Base-by-base conservation (phyloP, 2,113 vertebrate genomes). In the Zosterops lateralis region DNA sequence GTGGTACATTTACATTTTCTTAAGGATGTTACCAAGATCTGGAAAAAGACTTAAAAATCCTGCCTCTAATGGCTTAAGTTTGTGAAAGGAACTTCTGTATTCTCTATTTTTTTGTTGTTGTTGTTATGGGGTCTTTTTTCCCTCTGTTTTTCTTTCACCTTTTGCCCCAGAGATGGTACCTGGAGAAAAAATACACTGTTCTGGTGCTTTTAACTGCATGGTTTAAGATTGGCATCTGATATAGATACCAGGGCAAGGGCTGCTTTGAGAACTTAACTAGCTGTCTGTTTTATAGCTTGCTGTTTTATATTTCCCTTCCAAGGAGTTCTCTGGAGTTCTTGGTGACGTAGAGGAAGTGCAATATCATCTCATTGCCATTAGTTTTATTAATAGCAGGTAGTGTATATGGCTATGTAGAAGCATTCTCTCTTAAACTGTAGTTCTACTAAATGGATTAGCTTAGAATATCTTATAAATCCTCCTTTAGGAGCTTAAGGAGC, bases 131-230 rank as follows among this genome's bases (percentile, higher is more conserved):
- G 14, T 9, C 4, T 56, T 57, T 45, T 21, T 19, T 2, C 6
- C 2, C 3, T 36, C 12, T 0, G 0, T 40, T 75, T 75, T 70
- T 5, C 6, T 48, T 14, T 53, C 14, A 3, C 1, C 19, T n/a
- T 80, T 22, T 60, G 2, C 3, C 21, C 5, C 24, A 47, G 25
- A 60, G 15, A 16, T 45, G 14, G 4, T 53, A 51, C 32, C 19
- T 54, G 17, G 12, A 67, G 25, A 68, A 61, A 56, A 3, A 61
- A 5, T 32, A 3, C 5, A 4, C 5, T 74, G 3, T 70, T 76
- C 15, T 57, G 11, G 14, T 83, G 32, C 34, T 88, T 82, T 10
- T 34, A 38, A 38, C 14, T 54, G 47, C 6, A 8, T 54, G 9
- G 4, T 36, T 80, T 74, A 32, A 47, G 16, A 28, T 11, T 87